Evolutionary conservation across 2,888 invertebrate species (phyloP).

Genomic region (Eupithecia insigniata): DNA sequence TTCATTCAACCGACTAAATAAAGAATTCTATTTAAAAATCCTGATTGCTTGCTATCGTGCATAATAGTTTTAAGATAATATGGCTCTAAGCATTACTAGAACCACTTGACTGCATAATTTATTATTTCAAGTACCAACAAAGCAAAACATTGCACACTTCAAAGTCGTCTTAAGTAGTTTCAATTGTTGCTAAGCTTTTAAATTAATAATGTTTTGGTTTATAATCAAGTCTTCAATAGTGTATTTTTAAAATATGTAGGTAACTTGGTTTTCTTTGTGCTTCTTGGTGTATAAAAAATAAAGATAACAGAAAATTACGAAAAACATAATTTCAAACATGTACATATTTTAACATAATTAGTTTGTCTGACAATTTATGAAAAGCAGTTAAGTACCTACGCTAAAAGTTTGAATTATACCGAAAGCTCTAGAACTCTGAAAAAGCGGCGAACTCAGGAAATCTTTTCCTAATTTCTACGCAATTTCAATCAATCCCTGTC

Average conservation of each 20-base stretch:
- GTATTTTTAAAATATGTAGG: background rate
- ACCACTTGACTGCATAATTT: constrained; percentile 67
- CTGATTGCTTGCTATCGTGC: constrained; percentile 58
- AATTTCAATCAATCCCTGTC: constrained; percentile 17
- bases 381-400: background rate
- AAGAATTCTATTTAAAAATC: constrained; percentile 36
- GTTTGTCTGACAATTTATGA: too few species aligned
- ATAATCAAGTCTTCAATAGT: background rate
- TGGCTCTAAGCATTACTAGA: constrained; percentile 45
- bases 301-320: too few species aligned
- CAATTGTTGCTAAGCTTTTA: background rate
- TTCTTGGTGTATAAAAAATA: too few species aligned
- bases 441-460: background rate
- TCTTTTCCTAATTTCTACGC: background rate
- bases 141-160: constrained; percentile 54
- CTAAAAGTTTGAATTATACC: background rate
- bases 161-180: background rate
- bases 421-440: background rate
- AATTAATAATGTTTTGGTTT: background rate
- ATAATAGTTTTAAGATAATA: constrained; percentile 65
- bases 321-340: too few species aligned
- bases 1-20: constrained; percentile 11
- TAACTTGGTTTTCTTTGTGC: background rate
- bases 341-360: too few species aligned
- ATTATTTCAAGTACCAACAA: constrained; percentile 67